These are phyloP conservation scores for Acromyrmex charruanus DNA, from an alignment of 1,140 invertebrate genomes.

Conservation along the genomic window DNA sequence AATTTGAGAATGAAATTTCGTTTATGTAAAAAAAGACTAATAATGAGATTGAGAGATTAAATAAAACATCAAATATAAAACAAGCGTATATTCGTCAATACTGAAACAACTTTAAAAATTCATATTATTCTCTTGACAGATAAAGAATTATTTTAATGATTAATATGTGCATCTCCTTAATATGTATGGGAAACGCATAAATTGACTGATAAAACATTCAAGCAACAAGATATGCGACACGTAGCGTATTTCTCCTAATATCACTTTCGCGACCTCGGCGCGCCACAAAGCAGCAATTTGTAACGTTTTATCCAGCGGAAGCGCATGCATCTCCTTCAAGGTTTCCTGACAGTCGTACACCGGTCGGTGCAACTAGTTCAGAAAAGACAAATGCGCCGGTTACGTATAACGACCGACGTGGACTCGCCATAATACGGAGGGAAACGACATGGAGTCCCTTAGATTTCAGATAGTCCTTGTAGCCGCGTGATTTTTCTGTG, in stretches of 20 bases:
- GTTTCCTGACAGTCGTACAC: conserved; percentile 42
- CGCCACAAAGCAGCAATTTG: conserved; percentile 36
- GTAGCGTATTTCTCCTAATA: conserved; percentile 5
- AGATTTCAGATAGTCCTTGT: conserved; percentile 64
- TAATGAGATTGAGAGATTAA: background rate
- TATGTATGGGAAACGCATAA: background rate
- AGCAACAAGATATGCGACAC: conserved; percentile 1
- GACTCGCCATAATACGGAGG: conserved; percentile 44
- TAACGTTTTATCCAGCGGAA: conserved; percentile 62
- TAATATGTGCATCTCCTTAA: background rate
- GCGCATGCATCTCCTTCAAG: conserved; percentile 52
- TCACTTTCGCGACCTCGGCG: conserved; percentile 33
- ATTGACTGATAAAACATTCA: conserved; percentile 1
- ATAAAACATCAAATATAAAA: background rate
- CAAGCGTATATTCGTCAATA: background rate
- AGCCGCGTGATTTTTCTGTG: conserved; percentile 44
- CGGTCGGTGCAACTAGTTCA: conserved; percentile 46
- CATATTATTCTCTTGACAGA: background rate
- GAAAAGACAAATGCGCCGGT: conserved; percentile 58
- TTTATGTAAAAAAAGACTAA: no score
- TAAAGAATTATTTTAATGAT: background rate
- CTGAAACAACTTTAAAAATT: background rate
- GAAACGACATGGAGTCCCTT: conserved; percentile 38
- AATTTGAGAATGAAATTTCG: no score
- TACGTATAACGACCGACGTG: conserved; percentile 52